Evolutionary conservation across 2,113 vertebrate genomes (phyloP), one percentile per base, ranked within the genome.

Genomic region (Pyrgilauda ruficollis): DNA sequence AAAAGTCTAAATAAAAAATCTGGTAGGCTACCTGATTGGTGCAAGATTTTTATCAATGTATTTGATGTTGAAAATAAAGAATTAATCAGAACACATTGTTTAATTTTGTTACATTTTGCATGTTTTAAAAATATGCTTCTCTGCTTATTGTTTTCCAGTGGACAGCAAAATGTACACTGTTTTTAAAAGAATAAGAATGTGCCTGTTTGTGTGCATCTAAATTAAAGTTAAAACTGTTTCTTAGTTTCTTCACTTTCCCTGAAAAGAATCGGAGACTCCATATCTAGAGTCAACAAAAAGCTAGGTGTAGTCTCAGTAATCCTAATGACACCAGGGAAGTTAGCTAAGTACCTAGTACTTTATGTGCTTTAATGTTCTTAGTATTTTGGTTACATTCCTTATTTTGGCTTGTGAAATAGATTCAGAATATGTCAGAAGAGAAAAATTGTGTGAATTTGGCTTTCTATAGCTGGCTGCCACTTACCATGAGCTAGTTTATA

Each of bases 11-110:
- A 84, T 96, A 55, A 90, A 93, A 96, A 97, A 96, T 96, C 68
- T 49, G 39, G 24, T 92, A 67, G 85, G 95, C 90, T 96, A 96
- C 47, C 87, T 50, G 30, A 95, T 93, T 68, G 96, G 89, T 97
- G 96, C 97, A 97, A 97, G 95, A 97, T 96, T 98, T 94, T 97
- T 98, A 95, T 98, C 94, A 94, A 80, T 87, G 84, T 97, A 94
- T 98, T 98, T 98, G 98, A 97, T 97, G 98, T 98, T 96, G 87
- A 97, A 98, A 98, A 98, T 98, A 97, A 98, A 98, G 76, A 97
- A 94, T 90, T 87, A 96, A 97, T 87, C 50, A 67, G 79, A 97
- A 63, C n/a, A 75, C 43, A 47, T 55, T 24, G 18, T 75, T 92
- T 61, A 8, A 33, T 77, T 61, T 50, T 75, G 17, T 79, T 89